Conservation (phyloP, 2,888 invertebrate species). For the Megastigmus dorsalis region DNA sequence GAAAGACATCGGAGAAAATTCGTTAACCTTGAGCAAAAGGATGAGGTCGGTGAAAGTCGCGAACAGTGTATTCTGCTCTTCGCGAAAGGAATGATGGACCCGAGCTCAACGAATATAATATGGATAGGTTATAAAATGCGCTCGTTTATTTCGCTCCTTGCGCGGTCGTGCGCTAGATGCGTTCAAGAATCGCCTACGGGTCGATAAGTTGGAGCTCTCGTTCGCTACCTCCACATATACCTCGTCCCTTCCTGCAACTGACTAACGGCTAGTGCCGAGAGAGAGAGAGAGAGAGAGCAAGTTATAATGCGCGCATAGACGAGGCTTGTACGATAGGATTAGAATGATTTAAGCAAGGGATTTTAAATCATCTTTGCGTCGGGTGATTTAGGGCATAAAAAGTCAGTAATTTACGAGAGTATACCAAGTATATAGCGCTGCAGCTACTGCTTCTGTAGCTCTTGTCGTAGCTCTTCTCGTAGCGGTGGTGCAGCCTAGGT, state of each 20-base stretch:
- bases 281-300: too few species aligned
- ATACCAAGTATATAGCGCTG: conserved; percentile 4
- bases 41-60: background rate
- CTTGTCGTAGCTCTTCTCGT: conserved; percentile 7
- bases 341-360: conserved; percentile 50
- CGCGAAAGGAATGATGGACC: background rate
- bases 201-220: too few species aligned
- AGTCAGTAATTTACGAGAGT: conserved; percentile 52
- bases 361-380: conserved; percentile 54
- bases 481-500: conserved; percentile 14
- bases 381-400: conserved; percentile 49
- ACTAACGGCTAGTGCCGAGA: too few species aligned
- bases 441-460: background rate
- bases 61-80: too few species aligned
- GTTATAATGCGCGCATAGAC: background rate
- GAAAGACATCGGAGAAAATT: too few species aligned
- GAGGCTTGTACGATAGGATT: conserved; percentile 28
- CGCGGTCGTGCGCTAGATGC: conserved; percentile 2
- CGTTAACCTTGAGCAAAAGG: background rate
- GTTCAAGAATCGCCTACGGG: conserved; percentile 33
- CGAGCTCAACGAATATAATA: too few species aligned
- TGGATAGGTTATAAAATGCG: too few species aligned
- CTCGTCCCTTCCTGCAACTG: too few species aligned
- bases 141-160: conserved; percentile 13
- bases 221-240: too few species aligned